A percentile compares a stretch with the other conserved stretches of the same genome.
Evolutionary conservation across 2,113 vertebrate genomes (phyloP).

Genomic region (Holacanthus passer): DNA sequence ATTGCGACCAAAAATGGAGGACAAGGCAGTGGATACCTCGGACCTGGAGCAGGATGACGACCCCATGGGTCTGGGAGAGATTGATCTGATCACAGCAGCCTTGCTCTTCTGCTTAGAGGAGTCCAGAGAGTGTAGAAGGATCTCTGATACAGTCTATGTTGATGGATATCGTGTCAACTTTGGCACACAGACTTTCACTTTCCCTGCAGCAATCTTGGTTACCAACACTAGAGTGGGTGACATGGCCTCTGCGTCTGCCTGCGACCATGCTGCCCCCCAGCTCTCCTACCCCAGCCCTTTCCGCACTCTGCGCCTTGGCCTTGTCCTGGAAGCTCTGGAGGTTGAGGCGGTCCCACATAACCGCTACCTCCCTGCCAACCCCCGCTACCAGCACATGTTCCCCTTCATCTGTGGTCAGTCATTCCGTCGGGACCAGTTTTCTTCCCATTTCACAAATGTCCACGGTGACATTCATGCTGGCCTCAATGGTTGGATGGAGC

Average conservation of each 20-base stretch:
- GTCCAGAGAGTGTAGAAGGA: conserved; percentile 92
- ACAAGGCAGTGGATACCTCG: conserved; percentile 95
- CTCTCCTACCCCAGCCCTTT: conserved; percentile 96
- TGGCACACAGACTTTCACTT: conserved; percentile 97
- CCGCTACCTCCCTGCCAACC: conserved; percentile 71
- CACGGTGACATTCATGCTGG: conserved; percentile 98
- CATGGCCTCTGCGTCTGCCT: conserved; percentile 96
- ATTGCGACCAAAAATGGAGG: conserved; percentile 87
- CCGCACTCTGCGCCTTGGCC: conserved; percentile 93
- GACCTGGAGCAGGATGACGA: conserved; percentile 94
- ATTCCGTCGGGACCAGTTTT: conserved; percentile 96
- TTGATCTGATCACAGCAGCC: conserved; percentile 95
- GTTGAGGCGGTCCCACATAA: conserved; percentile 67
- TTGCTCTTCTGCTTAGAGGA: conserved; percentile 96
- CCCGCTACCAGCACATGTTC: conserved; percentile 88
- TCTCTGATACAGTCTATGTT: conserved; percentile 92
- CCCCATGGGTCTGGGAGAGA: conserved; percentile 94
- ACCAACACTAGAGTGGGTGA: conserved; percentile 98
- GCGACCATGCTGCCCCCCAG: conserved; percentile 95
- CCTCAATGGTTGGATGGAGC: conserved; percentile 99
- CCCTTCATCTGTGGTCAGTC: conserved; percentile 97
- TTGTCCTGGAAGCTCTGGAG: conserved; percentile 92
- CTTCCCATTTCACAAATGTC: conserved; percentile 97
- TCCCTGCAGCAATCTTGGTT: conserved; percentile 94
- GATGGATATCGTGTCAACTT: conserved; percentile 91